A percentile compares a stretch with the other conserved stretches of the same genome.
Evolutionary conservation across 1,140 invertebrate species (phyloP).

Genomic region (Eriocheir sinensis): DNA sequence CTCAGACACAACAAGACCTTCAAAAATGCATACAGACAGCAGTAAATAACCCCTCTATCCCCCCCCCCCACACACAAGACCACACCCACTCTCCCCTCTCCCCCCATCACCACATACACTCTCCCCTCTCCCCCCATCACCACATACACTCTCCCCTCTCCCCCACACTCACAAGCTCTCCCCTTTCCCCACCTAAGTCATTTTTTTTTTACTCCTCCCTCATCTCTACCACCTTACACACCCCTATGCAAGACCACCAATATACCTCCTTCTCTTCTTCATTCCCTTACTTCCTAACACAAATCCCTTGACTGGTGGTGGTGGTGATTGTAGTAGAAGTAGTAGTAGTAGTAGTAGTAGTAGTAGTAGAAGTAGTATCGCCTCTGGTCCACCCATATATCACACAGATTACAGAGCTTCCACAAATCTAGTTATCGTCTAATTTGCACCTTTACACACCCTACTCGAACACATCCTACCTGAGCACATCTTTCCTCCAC

Average conservation of each 20-base stretch:
- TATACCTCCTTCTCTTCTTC: not conserved
- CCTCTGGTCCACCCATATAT: too few relatives aligned
- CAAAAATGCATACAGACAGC: not conserved
- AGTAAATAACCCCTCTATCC: too few relatives aligned
- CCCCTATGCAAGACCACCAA: too few relatives aligned
- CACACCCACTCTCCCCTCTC: not conserved
- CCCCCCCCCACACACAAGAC: not conserved
- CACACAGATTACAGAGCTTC: too few relatives aligned
- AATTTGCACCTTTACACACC: not conserved
- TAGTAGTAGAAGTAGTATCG: too few relatives aligned
- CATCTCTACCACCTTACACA: constrained; percentile 9
- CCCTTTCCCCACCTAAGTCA: not conserved
- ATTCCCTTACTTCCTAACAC: not conserved
- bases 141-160: not conserved
- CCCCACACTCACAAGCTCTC: too few relatives aligned
- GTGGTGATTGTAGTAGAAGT: too few relatives aligned
- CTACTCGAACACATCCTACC: not conserved
- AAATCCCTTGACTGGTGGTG: too few relatives aligned
- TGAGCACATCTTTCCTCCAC: not conserved
- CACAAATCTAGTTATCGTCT: too few relatives aligned
- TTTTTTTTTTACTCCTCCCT: not conserved
- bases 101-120: not conserved
- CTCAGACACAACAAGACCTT: not conserved
- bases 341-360: too few relatives aligned
- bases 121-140: not conserved